Percentiles rank a stretch among this genome's conserved stretches.
These are phyloP conservation scores for Dendrolimus punctatus DNA, from an alignment of 1,140 invertebrate species.

Conservation along the genomic window DNA sequence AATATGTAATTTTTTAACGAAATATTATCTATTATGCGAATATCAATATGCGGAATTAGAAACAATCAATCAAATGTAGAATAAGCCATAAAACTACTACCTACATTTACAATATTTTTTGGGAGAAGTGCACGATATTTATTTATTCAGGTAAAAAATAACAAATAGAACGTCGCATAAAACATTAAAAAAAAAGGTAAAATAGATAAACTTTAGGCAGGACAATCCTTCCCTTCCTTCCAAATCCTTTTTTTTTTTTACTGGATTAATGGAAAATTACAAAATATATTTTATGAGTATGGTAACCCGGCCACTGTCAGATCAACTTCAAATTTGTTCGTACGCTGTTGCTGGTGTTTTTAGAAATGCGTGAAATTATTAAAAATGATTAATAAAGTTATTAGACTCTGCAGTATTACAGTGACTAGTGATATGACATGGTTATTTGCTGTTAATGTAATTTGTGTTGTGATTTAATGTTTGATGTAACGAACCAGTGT, in stretches of 20 bases:
- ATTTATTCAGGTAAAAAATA: no score
- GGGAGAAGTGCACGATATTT: no score
- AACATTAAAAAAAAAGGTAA: no score
- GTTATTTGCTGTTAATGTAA: constrained; percentile 32
- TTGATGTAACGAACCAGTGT: constrained; percentile 66
- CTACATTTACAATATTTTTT: no score
- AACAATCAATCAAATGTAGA: no score
- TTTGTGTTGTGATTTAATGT: constrained; percentile 53
- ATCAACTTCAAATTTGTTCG: constrained; percentile 27
- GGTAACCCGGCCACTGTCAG: not conserved
- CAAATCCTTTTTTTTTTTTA: not conserved
- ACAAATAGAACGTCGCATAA: no score
- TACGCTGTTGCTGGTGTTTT: constrained; percentile 44
- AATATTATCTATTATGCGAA: no score
- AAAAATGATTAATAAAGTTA: constrained; percentile 38
- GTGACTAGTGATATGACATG: constrained; percentile 39
- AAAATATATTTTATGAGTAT: not conserved
- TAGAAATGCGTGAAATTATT: constrained; percentile 56
- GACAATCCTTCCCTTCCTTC: not conserved
- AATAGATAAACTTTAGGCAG: not conserved
- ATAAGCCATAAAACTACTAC: no score
- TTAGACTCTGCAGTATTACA: constrained; percentile 41
- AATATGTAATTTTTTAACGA: no score
- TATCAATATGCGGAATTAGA: no score
- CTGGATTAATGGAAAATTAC: no score